Evolutionary conservation across 2,888 invertebrate species (phyloP), one percentile per base, ranked within the genome.

Genomic region (Nycteola revayana): DNA sequence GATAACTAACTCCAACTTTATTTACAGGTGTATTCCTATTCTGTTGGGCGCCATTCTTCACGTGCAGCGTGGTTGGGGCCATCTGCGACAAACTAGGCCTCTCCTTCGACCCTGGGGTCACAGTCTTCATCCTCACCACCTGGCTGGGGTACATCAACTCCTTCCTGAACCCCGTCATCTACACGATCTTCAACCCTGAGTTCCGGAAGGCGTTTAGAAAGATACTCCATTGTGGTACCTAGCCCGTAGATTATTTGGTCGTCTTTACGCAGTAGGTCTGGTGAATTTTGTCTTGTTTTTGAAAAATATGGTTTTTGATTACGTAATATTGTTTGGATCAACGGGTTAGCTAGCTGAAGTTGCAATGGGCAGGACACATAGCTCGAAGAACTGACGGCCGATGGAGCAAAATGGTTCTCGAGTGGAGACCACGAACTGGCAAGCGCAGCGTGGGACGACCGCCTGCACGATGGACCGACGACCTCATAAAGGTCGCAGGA

Each of bases 31-130:
- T 98, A 1, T 99, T 99, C 82, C 92, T 99, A 24, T 93, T 98
- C 69, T 99, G 99, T 86, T 99, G 99, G 99, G 95, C 98, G 44
- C 99, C 99, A 21, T 99, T 99, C 90, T 99, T 99, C 92, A 96
- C 97, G 1, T 97, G 98, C 89, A 98, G 98, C 84, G 97, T 98
- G 52, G 93, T 98, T 90, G 98, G 98, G 74, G 99, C 98, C 6
- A 93, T 99, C 77, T 98, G 98, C 90, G 95, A 95, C 62, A 96
- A 97, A 81, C 88, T 95, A 60, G 91, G 92, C 30, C 90, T 92
- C 57, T 91, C 93, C 49, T 96, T 95, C 76, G 93, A 94, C 49
- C 95, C 97, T 0, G 94, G 97, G 10, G 92, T 98, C 55, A 94
- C 95, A 10, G 95, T 94, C 29, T 99, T 99, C 84, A 95, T 98